Base-by-base conservation (phyloP, 2,888 invertebrate species). In the Oscheius myriophilus region DNA sequence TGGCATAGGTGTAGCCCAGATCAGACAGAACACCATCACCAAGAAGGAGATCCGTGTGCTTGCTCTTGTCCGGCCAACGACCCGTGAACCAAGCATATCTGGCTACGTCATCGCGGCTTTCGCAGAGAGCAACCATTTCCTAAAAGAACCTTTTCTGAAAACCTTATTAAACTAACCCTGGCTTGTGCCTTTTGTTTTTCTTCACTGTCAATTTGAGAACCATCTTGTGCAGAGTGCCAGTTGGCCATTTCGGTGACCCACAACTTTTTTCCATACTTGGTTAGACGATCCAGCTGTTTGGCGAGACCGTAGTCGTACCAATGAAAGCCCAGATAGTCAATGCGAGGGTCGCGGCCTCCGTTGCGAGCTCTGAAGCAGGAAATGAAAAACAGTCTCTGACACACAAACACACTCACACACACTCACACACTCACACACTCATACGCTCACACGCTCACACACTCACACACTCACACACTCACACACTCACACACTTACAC, bases 191-290 rank as follows among this genome's bases (percentile, higher is more conserved):
- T 16, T 21, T 53, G 53, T 26, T 53, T 53, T 16, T 53, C 25
- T 7, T 25, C 7, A 6, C 25, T 53, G 25, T 53, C 53, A 16
- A 53, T 53, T 21, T 53, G 23, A 4, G 53, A 23, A 16, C 53
- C 53, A 21, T 53, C 53, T 9, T 53, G 23, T 6, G 16, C n/a
- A 21, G 25, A 16, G 25, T 53, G 53, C 53, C 53, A 53, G 25
- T 53, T 53, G 53, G 53, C 53, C 53, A 53, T 53, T 26, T 53
- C 53, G 25, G 53, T 53, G 25, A 53, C 53, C 53, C 53, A 53
- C 25, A 53, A 53, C 14, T 21, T 18, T 26, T 53, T 53, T 53
- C 53, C 53, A 26, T 53, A 53, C 21, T 53, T 53, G n/a, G 16
- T 53, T 21, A 53, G 25, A 4, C 53, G 53, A 21, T 53, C 53